Evolutionary conservation across 1,140 invertebrate species (phyloP), one percentile per base, ranked within the genome.

Genomic region (Lepidurus apus): DNA sequence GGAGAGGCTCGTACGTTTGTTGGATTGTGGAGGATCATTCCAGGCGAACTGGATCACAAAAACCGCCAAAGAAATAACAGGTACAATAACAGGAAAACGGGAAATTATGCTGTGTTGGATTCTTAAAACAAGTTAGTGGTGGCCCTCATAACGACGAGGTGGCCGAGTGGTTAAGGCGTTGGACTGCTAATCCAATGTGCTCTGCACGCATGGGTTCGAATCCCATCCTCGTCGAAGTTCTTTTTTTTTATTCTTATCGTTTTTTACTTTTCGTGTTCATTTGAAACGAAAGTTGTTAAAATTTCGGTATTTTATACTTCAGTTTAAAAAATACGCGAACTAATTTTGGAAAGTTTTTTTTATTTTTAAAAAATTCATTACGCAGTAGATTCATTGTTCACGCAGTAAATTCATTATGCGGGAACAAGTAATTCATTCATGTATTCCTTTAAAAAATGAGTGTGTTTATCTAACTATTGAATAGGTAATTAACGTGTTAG

Each of bases 161-260:
- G 85, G 85, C 85, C 85, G 85, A 86, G 85, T 85, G 85, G 85
- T 86, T 86, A 85, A 86, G 85, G 85, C 84, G 85, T 85, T 86
- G 85, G 85, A 86, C 85, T 86, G 84, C 85, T 86, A 86, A 86
- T 86, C 85, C 85, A 85, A 85, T 86, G 84, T 84, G 84, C 82
- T 86, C 83, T 86, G 82, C 84, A 84, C 84, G 85, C 85, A 84
- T 85, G 84, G 85, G 85, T 86, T 86, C 85, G 85, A 85, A 85
- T 85, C 85, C 85, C 84, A 85, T 85, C 84, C 85, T 85, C 85
- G 85, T 85, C 84, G 85, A 34, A 73, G 17, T 34, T 75, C 65
- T 43, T 79, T 44, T 65, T 65, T 65, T 80, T 17, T 17, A n/a
- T 13, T 34, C 44, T 79, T 79, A 45, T 73, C 21, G 45, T 47